Evolutionary conservation across 1,140 invertebrate species (phyloP), one percentile per base, ranked within the genome.

Genomic region (Drosophila setifemur): DNA sequence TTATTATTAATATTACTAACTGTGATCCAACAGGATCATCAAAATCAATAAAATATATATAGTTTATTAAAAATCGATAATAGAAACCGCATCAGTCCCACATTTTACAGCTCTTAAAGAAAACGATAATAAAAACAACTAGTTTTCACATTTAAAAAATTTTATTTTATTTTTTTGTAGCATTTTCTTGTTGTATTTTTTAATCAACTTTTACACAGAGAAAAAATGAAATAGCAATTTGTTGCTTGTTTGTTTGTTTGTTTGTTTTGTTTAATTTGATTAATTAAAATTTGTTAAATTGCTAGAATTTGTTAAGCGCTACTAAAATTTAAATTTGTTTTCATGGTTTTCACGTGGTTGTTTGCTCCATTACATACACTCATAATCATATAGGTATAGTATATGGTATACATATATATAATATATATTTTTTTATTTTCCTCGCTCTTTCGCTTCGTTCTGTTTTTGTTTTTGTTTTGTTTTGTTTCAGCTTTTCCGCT

Each of bases 241-340:
- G n/a, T 86, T 86, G 74, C 60, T 67, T n/a, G n/a, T n/a, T n/a
- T n/a, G n/a, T n/a, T n/a, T n/a, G n/a, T n/a, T n/a, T n/a, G n/a
- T 79, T 86, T 74, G 64, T 70, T n/a, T 78, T 67, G 60, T 73
- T 64, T 79, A 73, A 81, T 86, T 85, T 86, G 81, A 86, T 86
- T 85, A 86, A 86, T 85, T 81, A 85, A 85, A 85, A 85, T 85
- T 85, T 85, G 81, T 85, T 85, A 86, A 85, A 79, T 85, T 85
- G 81, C 81, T 85, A 85, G 81, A 85, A 85, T 85, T 85, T 85
- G 81, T 85, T 85, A 86, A 86, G 81, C 81, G 81, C 81, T 86
- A 86, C 81, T 86, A 86, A 86, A 86, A 78, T 86, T 86, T 86
- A 86, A 86, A 86, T 79, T 85, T 73, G 71, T 76, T 66, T 35